A percentile compares a stretch with the other conserved stretches of the same genome.
Evolutionary conservation across 2,113 vertebrate genomes (phyloP).

Genomic region (Ploceus nigricollis): DNA sequence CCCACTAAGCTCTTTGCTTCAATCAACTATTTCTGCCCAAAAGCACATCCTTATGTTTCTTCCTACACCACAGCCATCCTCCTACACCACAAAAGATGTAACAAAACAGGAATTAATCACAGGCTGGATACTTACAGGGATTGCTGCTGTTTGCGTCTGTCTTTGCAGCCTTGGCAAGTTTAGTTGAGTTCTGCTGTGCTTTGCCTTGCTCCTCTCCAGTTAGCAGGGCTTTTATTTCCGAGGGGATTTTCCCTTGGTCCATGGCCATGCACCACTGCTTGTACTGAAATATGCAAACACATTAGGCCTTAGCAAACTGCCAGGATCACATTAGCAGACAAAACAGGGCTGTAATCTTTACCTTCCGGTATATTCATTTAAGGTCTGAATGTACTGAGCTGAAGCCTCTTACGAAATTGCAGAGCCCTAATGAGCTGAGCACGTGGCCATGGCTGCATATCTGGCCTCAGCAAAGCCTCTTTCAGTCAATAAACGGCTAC

Average conservation of each 20-base stretch:
- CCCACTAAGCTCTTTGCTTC: slow-evolving; percentile 26
- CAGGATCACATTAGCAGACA: slow-evolving; percentile 22
- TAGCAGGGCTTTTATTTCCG: slow-evolving; percentile 94
- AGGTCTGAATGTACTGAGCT: background rate
- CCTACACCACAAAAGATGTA: slow-evolving; percentile 26
- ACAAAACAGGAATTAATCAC: background rate
- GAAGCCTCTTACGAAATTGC: background rate
- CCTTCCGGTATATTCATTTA: background rate
- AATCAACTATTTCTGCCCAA: slow-evolving; percentile 28
- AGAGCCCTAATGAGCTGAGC: slow-evolving; percentile 10
- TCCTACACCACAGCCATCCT: slow-evolving; percentile 12
- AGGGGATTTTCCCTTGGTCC: slow-evolving; percentile 98
- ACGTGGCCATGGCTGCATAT: background rate
- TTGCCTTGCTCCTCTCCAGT: slow-evolving; percentile 90
- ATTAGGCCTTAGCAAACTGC: background rate
- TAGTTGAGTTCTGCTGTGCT: slow-evolving; percentile 74
- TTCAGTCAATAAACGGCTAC: slow-evolving; percentile 32
- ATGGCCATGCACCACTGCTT: slow-evolving; percentile 98
- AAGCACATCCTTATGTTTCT: slow-evolving; percentile 36
- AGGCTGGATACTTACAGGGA: slow-evolving; percentile 68
- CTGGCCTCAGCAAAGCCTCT: slow-evolving; percentile 2
- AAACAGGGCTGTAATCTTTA: background rate
- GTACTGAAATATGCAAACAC: slow-evolving; percentile 79
- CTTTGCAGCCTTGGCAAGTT: slow-evolving; percentile 78
- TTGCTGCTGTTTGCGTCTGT: slow-evolving; percentile 72